Percentiles rank a stretch among this genome's conserved stretches.
phyloP scores from a whole-genome alignment of 2,113 vertebrate genomes.

The Protomyctophum bolini region DNA sequence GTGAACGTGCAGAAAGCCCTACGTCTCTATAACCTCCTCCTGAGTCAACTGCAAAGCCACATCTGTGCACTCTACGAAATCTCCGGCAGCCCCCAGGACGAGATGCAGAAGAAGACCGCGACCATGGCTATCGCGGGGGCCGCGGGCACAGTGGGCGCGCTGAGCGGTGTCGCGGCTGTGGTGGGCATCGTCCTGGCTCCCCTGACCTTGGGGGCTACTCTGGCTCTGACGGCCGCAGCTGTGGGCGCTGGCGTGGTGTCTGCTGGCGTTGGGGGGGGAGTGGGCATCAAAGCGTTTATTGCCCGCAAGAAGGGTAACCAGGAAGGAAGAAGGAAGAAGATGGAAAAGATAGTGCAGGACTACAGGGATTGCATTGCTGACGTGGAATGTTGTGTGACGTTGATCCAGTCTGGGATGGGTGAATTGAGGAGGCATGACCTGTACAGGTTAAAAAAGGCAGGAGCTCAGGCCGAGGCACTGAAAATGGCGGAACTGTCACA shows the following conservation, averaged over 20 bases:
- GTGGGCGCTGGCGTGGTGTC: slow-evolving; percentile 66
- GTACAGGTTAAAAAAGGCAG: slow-evolving; percentile 34
- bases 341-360: slow-evolving; percentile 56
- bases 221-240: slow-evolving; percentile 53
- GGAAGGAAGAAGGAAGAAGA: slow-evolving; percentile 17
- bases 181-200: slow-evolving; percentile 71
- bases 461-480: slow-evolving; percentile 27
- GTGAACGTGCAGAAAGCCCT: slow-evolving; percentile 46
- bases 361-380: slow-evolving; percentile 45
- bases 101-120: slow-evolving; percentile 60
- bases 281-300: slow-evolving; percentile 47
- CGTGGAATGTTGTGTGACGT: slow-evolving; percentile 59
- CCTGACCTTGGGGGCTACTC: slow-evolving; percentile 66
- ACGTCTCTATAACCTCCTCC: slow-evolving; percentile 56
- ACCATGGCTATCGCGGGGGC: slow-evolving; percentile 61
- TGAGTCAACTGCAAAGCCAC: slow-evolving; percentile 52
- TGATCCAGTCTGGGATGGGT: slow-evolving; percentile 57
- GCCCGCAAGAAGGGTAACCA: slow-evolving; percentile 50
- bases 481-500: slow-evolving; percentile 45
- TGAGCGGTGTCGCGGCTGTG: slow-evolving; percentile 58
- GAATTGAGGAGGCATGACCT: slow-evolving; percentile 58
- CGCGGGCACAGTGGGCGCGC: slow-evolving; percentile 55
- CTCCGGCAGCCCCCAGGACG: slow-evolving; percentile 52
- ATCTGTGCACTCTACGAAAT: slow-evolving; percentile 56
- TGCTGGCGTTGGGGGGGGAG: slow-evolving; percentile 54